Evolutionary conservation across 2,113 vertebrate genomes (phyloP).

Genomic region (Spermophilus dauricus): DNA sequence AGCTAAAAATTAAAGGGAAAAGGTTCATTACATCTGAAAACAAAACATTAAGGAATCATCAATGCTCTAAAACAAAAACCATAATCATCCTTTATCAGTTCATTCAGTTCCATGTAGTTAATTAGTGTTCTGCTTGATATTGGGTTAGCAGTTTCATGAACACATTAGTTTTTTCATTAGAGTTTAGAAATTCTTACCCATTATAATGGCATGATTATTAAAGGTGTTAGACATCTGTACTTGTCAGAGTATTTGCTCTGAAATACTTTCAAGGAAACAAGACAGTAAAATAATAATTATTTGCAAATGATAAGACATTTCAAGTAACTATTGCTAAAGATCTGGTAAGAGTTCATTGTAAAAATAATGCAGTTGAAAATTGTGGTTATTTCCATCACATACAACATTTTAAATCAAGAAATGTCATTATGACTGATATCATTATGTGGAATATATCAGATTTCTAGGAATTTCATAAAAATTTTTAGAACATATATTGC

Average conservation of each 20-base stretch:
- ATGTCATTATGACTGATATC: neutral
- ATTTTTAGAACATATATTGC: neutral
- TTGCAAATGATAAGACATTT: neutral
- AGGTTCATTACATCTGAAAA: neutral
- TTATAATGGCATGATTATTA: neutral
- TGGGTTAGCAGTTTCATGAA: neutral
- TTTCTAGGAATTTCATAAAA: neutral
- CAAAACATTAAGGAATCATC: neutral
- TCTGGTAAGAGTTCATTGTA: neutral
- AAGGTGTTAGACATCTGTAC: neutral
- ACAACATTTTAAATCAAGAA: neutral
- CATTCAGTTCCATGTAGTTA: neutral
- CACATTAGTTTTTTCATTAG: neutral
- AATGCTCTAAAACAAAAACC: neutral
- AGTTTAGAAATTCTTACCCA: neutral
- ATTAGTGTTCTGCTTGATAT: neutral
- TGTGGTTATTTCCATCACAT: neutral
- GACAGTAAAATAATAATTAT: neutral
- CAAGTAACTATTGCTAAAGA: neutral
- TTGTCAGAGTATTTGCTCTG: neutral
- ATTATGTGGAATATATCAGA: neutral
- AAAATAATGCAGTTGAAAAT: neutral
- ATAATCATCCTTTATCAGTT: neutral
- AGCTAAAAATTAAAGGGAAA: neutral
- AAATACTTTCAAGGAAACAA: neutral